Evolutionary conservation across 2,113 vertebrate genomes (phyloP), one percentile per base, ranked within the genome.

Genomic region (Isichthys henryi): DNA sequence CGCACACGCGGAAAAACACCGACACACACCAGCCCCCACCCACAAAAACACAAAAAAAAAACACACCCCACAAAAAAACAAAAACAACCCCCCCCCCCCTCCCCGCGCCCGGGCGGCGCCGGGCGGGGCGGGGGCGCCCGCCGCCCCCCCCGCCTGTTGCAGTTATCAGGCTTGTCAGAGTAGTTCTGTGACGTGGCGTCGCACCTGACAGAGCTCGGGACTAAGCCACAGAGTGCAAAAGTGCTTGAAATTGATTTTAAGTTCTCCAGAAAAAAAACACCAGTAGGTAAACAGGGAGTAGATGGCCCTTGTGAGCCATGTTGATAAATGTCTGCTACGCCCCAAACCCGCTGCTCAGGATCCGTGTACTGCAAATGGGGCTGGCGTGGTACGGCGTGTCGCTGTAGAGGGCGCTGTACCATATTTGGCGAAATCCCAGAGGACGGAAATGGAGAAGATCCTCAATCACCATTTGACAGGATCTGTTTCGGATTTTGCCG

Each of bases 251-350:
- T 88, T 88, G 87, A 88, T 87, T 88, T 88, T 88, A 88, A 88
- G 87, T 88, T 88, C 31, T 77, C 46, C 19, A 66, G 84, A 5
- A 35, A 56, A 70, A 96, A 95, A 94, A 94, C 92, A 95, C 56
- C 50, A 21, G 48, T 87, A 87, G 50, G 27, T 53, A 87, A 53
- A 53, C 50, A 95, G 95, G 91, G 95, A 95, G 94, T 95, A 95
- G 85, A 19, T 53, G 50, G 85, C n/a, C 85, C 85, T 43, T 52
- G 50, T 49, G 15, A 31, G 50, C 85, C 19, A 10, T 27, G 85
- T 21, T 84, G 82, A 84, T 87, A 48, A 87, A 87, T 35, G 50
- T 35, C 15, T 35, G 85, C 49, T 56, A 27, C 10, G 85, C 31
- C 50, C 85, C 0, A 84, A 10, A 39, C n/a, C 45, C 43, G 7